Base-by-base conservation (phyloP, 2,888 invertebrate species). In the Glyphotaelius pellucidus region DNA sequence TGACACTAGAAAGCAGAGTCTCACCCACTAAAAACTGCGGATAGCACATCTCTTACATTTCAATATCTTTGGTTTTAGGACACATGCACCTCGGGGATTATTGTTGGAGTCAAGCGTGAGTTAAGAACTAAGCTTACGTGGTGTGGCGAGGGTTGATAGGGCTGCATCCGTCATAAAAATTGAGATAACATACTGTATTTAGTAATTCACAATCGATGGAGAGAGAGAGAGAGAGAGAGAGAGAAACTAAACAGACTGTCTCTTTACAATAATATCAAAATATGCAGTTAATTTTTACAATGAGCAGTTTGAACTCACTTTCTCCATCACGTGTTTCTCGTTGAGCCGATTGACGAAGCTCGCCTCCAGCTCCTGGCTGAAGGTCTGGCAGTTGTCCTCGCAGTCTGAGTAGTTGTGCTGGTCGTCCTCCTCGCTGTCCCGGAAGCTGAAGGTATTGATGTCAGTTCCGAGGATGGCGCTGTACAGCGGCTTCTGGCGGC, bases 391-490 rank as follows among this genome's bases (percentile, higher is more conserved):
- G 14, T 38, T 31, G 30, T 80, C 91, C 31, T 31, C 32, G 42
- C 80, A 80, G 32, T 91, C 91, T 3, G 86, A 80, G 30, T 80
- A 81, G 42, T 90, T 25, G 32, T 30, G 38, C 12, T 67, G 32
- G 47, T 87, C 86, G 1, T 86, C 47, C 35, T 84, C 84, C 32
- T 67, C 79, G 14, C 35, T 25, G 19, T 87, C 86, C 79, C 1
- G 31, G 7, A 25, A 30, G 14, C 30, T 19, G 32, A 25, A 52
- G 12, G 52, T 31, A 3, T 89, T 80, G 9, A 88, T 4, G 30
- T 42, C 88, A 9, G 52, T 87, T 30, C 87, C 92, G 19, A 90
- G 32, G 12, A 83, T 84, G 15, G 92, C 38, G 35, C 38, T 89
- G 47, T 80, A 89, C 30, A 91, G 80, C n/a, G 67, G 25, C 38